Conservation (phyloP, 1,140 invertebrate species). For the Drosophila varians region DNA sequence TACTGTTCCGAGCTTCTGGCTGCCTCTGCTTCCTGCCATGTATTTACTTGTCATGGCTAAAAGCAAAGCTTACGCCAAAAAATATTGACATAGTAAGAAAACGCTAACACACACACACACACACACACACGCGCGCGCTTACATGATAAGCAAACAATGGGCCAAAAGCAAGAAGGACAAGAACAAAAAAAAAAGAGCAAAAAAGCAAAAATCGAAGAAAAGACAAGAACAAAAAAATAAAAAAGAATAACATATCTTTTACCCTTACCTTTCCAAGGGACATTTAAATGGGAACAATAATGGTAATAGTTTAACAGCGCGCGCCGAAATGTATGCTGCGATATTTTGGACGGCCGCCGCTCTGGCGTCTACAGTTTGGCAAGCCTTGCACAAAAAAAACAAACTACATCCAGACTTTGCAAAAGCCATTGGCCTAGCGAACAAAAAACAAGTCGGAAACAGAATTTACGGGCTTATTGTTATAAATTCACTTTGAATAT, state of each 20-base stretch:
- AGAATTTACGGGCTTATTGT: not conserved
- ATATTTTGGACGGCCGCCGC: constrained; percentile 62
- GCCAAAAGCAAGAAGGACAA: constrained; percentile 49
- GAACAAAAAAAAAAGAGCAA: constrained; percentile 18
- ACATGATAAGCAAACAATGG: constrained; percentile 67
- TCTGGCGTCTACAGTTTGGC: constrained; percentile 69
- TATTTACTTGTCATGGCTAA: constrained; percentile 80
- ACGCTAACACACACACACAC: constrained; percentile 26
- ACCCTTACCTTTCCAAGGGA: constrained; percentile 7
- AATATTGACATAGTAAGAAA: constrained; percentile 77
- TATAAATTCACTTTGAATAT: not conserved
- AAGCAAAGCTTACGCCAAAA: constrained; percentile 79
- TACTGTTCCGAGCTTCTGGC: constrained; percentile 16
- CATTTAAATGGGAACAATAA: no score
- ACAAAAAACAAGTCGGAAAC: not conserved
- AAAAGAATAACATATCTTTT: constrained; percentile 7
- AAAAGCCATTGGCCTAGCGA: not conserved
- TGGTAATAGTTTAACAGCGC: constrained; percentile 71
- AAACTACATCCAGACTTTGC: not conserved
- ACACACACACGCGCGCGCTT: constrained; percentile 15
- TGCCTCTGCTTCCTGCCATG: constrained; percentile 42
- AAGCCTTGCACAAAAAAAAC: constrained; percentile 11
- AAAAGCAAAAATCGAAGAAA: constrained; percentile 16
- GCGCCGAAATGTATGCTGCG: constrained; percentile 72
- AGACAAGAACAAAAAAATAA: not conserved